These are phyloP conservation scores for Dendronephthya gigantea DNA, from an alignment of 64 coral and sea anemone species.

Conservation along the genomic window DNA sequence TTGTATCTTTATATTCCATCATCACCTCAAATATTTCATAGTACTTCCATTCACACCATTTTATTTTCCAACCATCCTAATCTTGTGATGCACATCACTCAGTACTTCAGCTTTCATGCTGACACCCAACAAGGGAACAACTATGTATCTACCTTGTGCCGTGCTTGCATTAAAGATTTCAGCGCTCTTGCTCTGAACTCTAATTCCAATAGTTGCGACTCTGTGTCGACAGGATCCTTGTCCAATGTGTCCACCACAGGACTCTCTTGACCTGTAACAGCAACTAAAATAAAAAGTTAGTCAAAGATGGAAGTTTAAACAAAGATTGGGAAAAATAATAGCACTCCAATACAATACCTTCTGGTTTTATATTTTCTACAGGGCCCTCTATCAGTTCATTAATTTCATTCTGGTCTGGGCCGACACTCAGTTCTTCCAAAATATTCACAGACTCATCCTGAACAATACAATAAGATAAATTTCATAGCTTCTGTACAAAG, in stretches of 20 bases:
- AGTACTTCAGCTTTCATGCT: background rate
- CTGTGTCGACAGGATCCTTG: background rate
- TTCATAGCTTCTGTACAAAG: no score
- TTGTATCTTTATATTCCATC: no score
- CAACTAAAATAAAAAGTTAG: background rate
- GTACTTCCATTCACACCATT: no score
- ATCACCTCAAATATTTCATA: no score
- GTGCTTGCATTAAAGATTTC: constrained; percentile 18
- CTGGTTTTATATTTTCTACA: background rate
- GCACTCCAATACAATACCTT: background rate
- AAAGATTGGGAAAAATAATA: background rate
- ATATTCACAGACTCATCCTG: constrained; percentile 10
- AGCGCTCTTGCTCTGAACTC: constrained; percentile 12
- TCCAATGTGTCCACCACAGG: background rate
- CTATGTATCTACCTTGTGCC: background rate
- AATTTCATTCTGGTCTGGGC: background rate
- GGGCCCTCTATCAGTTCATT: background rate
- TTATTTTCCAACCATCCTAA: no score
- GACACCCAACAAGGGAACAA: background rate
- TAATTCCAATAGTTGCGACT: background rate
- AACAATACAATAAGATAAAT: background rate
- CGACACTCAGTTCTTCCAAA: background rate
- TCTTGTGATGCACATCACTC: no score
- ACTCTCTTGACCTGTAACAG: background rate
- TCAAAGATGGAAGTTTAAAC: background rate